phyloP scores from a whole-genome alignment of 2,888 invertebrate genomes.

The Cephus nigrinus region DNA sequence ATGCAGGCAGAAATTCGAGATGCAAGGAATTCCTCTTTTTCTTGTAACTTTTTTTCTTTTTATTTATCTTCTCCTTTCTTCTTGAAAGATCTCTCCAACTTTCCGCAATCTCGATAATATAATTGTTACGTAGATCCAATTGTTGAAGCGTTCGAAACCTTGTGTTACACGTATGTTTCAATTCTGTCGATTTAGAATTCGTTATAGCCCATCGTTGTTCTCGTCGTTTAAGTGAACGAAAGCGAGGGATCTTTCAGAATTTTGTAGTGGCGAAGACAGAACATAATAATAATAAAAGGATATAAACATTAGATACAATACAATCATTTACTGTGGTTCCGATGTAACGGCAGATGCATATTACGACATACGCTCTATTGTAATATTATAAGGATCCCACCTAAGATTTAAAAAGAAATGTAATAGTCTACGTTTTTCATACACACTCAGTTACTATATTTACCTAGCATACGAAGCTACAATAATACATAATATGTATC shows the following conservation, averaged over 20 bases:
- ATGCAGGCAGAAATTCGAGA: not conserved
- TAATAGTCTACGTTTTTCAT: conserved; percentile 62
- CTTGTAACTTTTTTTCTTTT: not conserved
- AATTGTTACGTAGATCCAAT: not conserved
- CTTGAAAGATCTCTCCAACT: not conserved
- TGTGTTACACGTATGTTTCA: too few species aligned
- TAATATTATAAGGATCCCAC: conserved; percentile 58
- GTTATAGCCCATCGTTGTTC: not conserved
- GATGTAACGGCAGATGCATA: conserved; percentile 10
- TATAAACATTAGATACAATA: conserved; percentile 16
- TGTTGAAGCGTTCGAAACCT: not conserved
- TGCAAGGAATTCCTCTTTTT: not conserved
- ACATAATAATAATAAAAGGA: not conserved
- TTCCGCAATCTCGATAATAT: not conserved
- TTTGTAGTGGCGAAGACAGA: not conserved
- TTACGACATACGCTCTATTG: conserved; percentile 38
- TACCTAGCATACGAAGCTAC: conserved; percentile 47
- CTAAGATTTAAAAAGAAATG: conserved; percentile 52
- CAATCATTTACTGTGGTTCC: conserved; percentile 11
- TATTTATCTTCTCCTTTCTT: not conserved
- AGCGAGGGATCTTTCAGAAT: not conserved
- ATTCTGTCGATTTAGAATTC: not conserved
- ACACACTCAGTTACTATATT: conserved; percentile 58
- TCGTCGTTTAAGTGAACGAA: not conserved
- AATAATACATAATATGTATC: conserved; percentile 39